These are phyloP conservation scores for Acipenser oxyrinchus DNA, from an alignment of 2,797 vertebrate genomes.

Conservation along the genomic window DNA sequence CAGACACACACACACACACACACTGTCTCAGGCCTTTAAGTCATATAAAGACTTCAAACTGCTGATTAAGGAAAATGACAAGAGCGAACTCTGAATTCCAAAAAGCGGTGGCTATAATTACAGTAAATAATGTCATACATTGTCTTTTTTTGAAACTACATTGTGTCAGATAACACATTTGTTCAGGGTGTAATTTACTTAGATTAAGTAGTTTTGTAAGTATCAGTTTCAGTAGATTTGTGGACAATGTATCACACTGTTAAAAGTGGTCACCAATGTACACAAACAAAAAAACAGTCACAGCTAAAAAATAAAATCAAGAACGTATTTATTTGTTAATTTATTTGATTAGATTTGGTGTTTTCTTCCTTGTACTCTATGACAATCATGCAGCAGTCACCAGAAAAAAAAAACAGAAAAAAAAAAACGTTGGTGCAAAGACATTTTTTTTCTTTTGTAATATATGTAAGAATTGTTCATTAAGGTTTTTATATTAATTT, in stretches of 20 bases:
- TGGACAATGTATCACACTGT: conserved; percentile 81
- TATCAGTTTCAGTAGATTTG: conserved; percentile 97
- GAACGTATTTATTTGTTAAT: conserved; percentile 58
- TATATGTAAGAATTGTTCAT: conserved; percentile 97
- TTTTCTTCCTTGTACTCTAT: conserved; percentile 80
- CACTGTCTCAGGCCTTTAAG: conserved; percentile 80
- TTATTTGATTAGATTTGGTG: conserved; percentile 47
- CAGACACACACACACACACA: conserved; percentile 27
- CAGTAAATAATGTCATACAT: conserved; percentile 84
- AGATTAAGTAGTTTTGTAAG: conserved; percentile 98
- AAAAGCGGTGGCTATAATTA: conserved; percentile 84
- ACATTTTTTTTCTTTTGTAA: conserved; percentile 83
- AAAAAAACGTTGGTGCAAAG: conserved; percentile 86
- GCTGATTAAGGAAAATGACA: conserved; percentile 55
- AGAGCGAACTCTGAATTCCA: conserved; percentile 73
- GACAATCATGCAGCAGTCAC: conserved; percentile 99
- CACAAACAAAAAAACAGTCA: conserved; percentile 67
- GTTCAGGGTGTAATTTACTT: conserved; percentile 96
- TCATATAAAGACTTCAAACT: conserved; percentile 57
- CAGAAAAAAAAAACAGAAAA: conserved; percentile 62
- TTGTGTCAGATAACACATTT: conserved; percentile 94
- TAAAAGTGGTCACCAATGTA: conserved; percentile 97
- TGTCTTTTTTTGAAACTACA: conserved; percentile 81
- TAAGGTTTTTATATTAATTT: conserved; percentile 97
- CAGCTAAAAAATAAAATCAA: conserved; percentile 48